Evolutionary conservation across 2,113 vertebrate species (phyloP).

Genomic region (Aspidoscelis tigris): DNA sequence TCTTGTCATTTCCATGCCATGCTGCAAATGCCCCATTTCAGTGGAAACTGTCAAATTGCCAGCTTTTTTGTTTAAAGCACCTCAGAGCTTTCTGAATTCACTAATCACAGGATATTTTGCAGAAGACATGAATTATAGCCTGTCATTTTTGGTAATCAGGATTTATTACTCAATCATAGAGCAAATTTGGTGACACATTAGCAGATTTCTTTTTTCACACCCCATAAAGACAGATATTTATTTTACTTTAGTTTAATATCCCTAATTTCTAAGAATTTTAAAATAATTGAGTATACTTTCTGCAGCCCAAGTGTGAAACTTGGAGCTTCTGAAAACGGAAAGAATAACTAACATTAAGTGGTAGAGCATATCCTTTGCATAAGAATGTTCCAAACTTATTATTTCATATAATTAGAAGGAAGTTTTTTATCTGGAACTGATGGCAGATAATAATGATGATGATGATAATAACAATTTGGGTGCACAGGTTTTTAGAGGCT

Average conservation of each 20-base stretch:
- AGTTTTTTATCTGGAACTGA: too few species aligned
- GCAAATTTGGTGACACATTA: conserved; percentile 54
- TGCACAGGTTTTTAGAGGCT: too few species aligned
- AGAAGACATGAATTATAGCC: conserved; percentile 44
- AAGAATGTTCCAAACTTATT: too few species aligned
- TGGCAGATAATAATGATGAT: too few species aligned
- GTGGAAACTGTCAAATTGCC: not conserved
- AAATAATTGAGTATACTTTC: conserved; percentile 53
- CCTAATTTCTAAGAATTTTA: conserved; percentile 55
- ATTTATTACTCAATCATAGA: conserved; percentile 49
- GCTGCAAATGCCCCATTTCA: not conserved
- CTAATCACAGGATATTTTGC: conserved; percentile 42
- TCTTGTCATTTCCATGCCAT: not conserved
- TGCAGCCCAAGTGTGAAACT: not conserved
- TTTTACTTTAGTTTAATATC: conserved; percentile 44
- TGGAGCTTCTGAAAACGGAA: not conserved
- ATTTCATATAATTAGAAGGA: too few species aligned
- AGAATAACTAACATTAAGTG: not conserved
- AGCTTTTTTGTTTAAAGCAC: not conserved
- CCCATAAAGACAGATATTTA: conserved; percentile 40
- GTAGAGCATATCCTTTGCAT: not conserved
- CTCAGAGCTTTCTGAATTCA: conserved; percentile 36
- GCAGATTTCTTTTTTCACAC: conserved; percentile 33
- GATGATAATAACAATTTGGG: too few species aligned
- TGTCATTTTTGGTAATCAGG: conserved; percentile 37